Base-by-base conservation (phyloP, 2,113 vertebrate species). In the Craseonycteris thonglongyai region DNA sequence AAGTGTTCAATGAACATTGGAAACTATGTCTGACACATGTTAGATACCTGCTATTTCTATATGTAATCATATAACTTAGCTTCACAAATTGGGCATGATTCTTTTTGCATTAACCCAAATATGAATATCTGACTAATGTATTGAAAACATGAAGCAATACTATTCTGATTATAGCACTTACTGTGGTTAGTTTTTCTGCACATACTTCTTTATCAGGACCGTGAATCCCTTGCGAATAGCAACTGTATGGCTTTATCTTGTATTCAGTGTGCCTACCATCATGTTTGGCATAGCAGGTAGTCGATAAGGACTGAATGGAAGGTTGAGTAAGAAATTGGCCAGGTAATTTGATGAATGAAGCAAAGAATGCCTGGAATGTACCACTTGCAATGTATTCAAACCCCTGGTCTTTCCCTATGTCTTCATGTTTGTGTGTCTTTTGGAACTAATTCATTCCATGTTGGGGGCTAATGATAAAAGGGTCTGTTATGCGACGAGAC, bases 391-490 rank as follows among this genome's bases (percentile, higher is more conserved):
- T 33, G 6, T 40, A 33, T 51, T 74, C 38, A 72, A 10, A 21
- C 2, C 19, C 18, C 35, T 18, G 8, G 4, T 49, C 22, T 58
- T 38, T 24, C 80, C 49, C 6, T 66, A 18, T 5, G 21, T 86
- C 24, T 88, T 12, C 11, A 5, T 18, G 38, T 66, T 26, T 91
- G 22, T 42, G 54, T 68, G 7, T 63, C 30, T 75, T 79, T 88
- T 30, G 26, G n/a, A 40, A n/a, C 7, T 26, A 87, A 96, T 93
- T 95, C 7, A 4, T 95, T 97, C 69, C 87, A 76, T 94, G 45
- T 80, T 83, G 91, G 87, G 91, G 88, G 71, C 40, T 93, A 96
- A 94, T 83, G 90, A 97, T 96, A 88, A 92, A 92, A 96, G 26
- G 65, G 81, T 51, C 75, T 72, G 45, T 26, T 94, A 33, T 90